Conservation (phyloP, 2,113 vertebrate species). For the Cynoglossus semilaevis region DNA sequence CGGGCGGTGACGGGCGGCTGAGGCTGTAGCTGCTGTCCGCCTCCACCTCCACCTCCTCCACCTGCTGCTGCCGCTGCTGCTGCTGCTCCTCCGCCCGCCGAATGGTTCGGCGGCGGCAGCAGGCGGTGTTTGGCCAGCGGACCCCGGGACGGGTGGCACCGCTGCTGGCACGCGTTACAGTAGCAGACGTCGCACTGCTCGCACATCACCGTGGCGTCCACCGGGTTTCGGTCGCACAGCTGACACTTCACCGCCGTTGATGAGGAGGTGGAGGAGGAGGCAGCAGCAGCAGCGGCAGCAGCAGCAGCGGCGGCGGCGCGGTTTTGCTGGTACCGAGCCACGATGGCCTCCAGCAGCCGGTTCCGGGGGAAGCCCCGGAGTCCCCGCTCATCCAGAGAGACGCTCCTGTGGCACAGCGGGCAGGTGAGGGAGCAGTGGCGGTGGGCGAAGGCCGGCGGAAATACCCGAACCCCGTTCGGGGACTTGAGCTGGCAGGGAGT, state of each 20-base stretch:
- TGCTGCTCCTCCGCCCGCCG: conserved; percentile 27
- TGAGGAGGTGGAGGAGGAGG: conserved; percentile 14
- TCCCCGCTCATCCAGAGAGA: conserved; percentile 90
- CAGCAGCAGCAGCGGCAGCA: conserved; percentile 45
- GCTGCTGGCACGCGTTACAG: conserved; percentile 89
- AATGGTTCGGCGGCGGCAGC: conserved; percentile 67
- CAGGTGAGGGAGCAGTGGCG: conserved; percentile 89
- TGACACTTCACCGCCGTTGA: conserved; percentile 80
- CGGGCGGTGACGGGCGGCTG: conserved; percentile 67
- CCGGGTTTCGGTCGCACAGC: conserved; percentile 84
- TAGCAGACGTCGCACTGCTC: conserved; percentile 95
- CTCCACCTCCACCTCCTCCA: too few species aligned
- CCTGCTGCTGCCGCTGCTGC: conserved; percentile 4
- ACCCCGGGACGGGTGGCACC: conserved; percentile 92
- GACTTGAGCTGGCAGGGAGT: conserved; percentile 90
- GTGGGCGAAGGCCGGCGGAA: conserved; percentile 77
- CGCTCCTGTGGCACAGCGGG: conserved; percentile 94
- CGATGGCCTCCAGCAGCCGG: conserved; percentile 90
- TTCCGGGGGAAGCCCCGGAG: conserved; percentile 92
- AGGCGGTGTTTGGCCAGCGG: conserved; percentile 93
- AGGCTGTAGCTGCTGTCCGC: conserved; percentile 35
- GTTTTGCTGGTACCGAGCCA: conserved; percentile 86
- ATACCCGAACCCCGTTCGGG: conserved; percentile 89
- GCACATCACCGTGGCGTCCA: conserved; percentile 81
- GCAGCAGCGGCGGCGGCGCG: conserved; percentile 71